Conservation (phyloP, 2,113 vertebrate genomes). For the Calyptomena viridis region DNA sequence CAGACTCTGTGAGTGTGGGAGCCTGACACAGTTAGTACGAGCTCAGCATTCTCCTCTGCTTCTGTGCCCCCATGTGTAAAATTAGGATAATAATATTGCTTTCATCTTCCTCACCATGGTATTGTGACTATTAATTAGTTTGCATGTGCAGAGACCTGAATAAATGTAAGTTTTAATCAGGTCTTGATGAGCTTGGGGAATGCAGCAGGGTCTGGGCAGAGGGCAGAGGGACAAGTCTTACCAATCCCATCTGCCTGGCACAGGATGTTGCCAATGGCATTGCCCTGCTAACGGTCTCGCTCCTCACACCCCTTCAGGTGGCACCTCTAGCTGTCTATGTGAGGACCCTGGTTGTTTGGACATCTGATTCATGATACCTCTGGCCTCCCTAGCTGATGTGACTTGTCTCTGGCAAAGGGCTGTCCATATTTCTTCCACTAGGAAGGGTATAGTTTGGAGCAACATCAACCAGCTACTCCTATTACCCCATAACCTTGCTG, state of each 20-base stretch:
- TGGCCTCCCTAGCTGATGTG: background rate
- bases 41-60: background rate
- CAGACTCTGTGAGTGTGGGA: background rate
- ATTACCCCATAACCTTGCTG: background rate
- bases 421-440: background rate
- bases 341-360: background rate
- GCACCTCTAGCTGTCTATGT: background rate
- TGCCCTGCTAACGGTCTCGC: fast-evolving
- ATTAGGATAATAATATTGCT: constrained; percentile 31
- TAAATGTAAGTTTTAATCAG: constrained; percentile 25
- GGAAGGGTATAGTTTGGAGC: background rate
- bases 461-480: background rate
- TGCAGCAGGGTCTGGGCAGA: background rate
- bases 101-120: constrained; percentile 11
- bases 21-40: background rate
- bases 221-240: background rate
- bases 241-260: background rate
- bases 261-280: background rate
- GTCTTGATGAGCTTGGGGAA: background rate
- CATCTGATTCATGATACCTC: background rate
- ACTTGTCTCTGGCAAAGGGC: background rate
- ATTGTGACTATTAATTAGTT: constrained; percentile 27
- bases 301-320: background rate
- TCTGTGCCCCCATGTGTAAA: constrained; percentile 15
- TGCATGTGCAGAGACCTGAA: background rate